Conservation (phyloP, 30 jellyfish, hydroid and myxozoan genomes). For the Nemopilema nomurai region DNA sequence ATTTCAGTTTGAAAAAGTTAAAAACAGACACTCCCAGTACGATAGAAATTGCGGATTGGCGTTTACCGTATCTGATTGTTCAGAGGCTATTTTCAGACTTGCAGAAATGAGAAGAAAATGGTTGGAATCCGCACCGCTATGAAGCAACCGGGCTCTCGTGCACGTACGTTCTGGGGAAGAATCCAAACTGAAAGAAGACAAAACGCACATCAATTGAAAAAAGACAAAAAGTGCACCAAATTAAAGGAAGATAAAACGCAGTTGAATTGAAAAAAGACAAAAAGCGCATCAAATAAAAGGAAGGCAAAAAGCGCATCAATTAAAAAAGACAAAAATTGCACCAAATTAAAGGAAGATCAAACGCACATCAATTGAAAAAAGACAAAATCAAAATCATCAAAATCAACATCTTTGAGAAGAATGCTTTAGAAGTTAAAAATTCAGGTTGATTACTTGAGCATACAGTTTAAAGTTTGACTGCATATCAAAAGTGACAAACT, state of each 20-base stretch:
- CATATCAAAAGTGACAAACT: no score
- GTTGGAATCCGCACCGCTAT: no score
- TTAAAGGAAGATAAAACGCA: neutral
- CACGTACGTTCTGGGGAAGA: conserved; percentile 81
- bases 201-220: no score
- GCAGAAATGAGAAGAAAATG: no score
- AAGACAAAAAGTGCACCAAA: neutral
- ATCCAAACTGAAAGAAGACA: conserved; percentile 74
- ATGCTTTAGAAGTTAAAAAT: no score
- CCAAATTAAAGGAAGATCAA: neutral
- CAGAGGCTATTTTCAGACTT: no score
- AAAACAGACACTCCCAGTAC: neutral
- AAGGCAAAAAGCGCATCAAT: neutral
- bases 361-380: neutral
- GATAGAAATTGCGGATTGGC: neutral
- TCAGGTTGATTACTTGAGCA: no score
- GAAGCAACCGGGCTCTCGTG: conserved; percentile 40
- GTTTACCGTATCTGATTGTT: no score
- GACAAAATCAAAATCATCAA: neutral
- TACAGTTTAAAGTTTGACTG: no score
- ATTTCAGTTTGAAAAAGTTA: no score
- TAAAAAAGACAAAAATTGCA: neutral
- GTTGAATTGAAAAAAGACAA: neutral
- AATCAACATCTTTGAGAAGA: neutral
- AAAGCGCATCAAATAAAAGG: no score